A percentile compares a stretch with the other conserved stretches of the same genome.
Conservation (phyloP, 2,113 vertebrate genomes). For the Microcebus ravelobensis region DNA sequence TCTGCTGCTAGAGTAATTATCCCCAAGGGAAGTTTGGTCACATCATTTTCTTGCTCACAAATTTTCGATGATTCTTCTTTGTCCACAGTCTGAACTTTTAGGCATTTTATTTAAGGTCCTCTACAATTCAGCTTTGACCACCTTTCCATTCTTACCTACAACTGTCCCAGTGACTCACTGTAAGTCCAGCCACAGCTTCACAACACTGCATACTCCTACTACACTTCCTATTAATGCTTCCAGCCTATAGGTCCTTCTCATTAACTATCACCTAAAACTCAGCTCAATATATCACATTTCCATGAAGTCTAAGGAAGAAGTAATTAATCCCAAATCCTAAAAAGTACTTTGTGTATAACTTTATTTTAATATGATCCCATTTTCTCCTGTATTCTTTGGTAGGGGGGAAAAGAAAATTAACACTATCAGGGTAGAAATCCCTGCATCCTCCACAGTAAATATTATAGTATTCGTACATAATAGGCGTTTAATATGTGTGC, state of each 20-base stretch:
- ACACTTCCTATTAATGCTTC: neutral
- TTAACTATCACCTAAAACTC: neutral
- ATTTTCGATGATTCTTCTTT: neutral
- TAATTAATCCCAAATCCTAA: neutral
- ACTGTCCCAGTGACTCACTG: neutral
- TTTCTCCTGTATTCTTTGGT: neutral
- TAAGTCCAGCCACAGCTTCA: neutral
- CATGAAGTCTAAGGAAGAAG: neutral
- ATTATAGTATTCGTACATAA: neutral
- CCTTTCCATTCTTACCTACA: neutral
- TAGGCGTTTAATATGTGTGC: neutral
- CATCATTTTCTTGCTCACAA: neutral
- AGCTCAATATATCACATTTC: neutral
- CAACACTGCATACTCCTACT: neutral
- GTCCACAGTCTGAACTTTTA: neutral
- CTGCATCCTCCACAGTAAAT: neutral
- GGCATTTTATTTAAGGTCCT: neutral
- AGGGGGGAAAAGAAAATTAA: rapidly evolving
- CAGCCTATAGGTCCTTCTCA: neutral
- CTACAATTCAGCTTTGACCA: neutral
- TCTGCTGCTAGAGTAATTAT: neutral
- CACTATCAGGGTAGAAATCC: neutral
- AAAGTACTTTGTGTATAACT: neutral
- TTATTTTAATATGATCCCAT: neutral
- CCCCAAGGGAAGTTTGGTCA: neutral